These are phyloP conservation scores for Diadophis punctatus DNA, from an alignment of 2,113 vertebrate species.

Conservation along the genomic window DNA sequence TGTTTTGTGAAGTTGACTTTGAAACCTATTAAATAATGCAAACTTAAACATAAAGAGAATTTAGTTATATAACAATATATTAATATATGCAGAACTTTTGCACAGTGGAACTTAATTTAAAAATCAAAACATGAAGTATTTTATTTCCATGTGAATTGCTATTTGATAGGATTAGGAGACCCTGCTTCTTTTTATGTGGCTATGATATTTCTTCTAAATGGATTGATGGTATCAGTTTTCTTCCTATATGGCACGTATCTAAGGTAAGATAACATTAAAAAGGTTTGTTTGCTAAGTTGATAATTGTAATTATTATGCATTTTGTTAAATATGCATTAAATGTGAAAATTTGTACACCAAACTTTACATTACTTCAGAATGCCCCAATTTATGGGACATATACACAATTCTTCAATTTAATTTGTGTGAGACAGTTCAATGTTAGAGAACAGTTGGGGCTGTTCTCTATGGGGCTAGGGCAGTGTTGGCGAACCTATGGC, in stretches of 20 bases:
- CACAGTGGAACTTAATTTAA: not conserved
- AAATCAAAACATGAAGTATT: not conserved
- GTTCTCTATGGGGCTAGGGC: not conserved
- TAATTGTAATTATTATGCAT: not conserved
- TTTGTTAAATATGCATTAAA: not conserved
- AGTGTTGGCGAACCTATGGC: too few relatives aligned
- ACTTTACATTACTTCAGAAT: not conserved
- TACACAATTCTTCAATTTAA: not conserved
- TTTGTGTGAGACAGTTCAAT: not conserved
- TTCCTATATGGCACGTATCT: constrained; percentile 92
- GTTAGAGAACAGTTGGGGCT: too few relatives aligned
- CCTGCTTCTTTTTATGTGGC: constrained; percentile 95
- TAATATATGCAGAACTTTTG: not conserved
- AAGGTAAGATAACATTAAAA: constrained; percentile 76
- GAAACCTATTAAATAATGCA: not conserved
- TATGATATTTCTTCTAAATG: constrained; percentile 93
- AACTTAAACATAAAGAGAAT: not conserved
- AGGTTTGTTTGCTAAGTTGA: not conserved
- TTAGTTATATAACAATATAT: not conserved
- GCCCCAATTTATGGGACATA: not conserved
- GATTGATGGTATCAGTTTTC: constrained; percentile 94
- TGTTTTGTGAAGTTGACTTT: not conserved
- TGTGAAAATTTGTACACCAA: not conserved
- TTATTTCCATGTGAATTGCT: constrained; percentile 33
- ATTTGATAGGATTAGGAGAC: constrained; percentile 86